Conservation (phyloP, 2,888 invertebrate species). For the Melanostoma scalare region DNA sequence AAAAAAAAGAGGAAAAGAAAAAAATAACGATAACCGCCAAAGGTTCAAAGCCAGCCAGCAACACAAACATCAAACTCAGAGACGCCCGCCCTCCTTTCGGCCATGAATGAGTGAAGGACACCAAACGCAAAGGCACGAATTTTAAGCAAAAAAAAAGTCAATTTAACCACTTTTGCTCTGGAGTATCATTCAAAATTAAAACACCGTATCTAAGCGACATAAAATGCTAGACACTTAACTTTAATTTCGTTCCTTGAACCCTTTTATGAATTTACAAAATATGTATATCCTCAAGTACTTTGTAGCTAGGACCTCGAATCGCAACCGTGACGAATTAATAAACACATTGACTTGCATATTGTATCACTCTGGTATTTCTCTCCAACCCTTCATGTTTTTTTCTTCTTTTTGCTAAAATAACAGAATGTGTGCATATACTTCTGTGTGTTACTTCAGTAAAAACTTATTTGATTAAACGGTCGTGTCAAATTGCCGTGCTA, state of each 20-base stretch:
- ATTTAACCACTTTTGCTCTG: conserved; percentile 69
- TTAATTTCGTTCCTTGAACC: conserved; percentile 67
- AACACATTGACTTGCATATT: conserved; percentile 65
- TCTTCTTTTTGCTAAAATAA: conserved; percentile 13
- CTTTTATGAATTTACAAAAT: conserved; percentile 9
- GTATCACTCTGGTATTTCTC: conserved; percentile 7
- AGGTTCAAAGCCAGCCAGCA: conserved; percentile 34
- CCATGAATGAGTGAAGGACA: conserved; percentile 6
- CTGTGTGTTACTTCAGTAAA: conserved; percentile 1
- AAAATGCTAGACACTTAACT: conserved; percentile 72
- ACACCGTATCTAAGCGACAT: conserved; percentile 72
- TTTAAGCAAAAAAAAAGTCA: conserved; percentile 60
- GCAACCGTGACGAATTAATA: conserved; percentile 70
- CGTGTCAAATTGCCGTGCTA: conserved; percentile 54
- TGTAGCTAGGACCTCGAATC: conserved; percentile 44
- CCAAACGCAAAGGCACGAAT: not conserved
- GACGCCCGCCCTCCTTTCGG: conserved; percentile 7
- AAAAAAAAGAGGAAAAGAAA: not conserved
- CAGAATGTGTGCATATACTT: conserved; percentile 38
- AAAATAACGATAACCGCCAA: not conserved
- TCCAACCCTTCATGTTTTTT: conserved; percentile 36
- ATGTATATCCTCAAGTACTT: conserved; percentile 42
- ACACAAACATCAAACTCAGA: conserved; percentile 22
- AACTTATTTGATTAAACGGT: conserved; percentile 51
- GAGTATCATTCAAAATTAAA: conserved; percentile 70